A percentile compares a stretch with the other conserved stretches of the same genome.
Evolutionary conservation across 2,888 invertebrate genomes (phyloP).

Genomic region (Nebria brevicollis): DNA sequence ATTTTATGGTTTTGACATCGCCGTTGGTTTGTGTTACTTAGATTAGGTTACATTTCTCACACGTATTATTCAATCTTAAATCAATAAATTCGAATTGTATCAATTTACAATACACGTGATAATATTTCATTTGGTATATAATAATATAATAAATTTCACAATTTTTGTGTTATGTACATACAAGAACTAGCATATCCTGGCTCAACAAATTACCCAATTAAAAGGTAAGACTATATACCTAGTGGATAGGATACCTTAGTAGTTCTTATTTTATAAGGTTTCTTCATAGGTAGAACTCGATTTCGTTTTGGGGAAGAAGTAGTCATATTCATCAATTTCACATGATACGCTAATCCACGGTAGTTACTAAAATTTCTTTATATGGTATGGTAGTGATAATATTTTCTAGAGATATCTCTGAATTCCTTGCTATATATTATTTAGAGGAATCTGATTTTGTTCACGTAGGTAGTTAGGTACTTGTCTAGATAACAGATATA

Average conservation of each 20-base stretch:
- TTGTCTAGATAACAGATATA: no score
- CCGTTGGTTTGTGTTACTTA: no score
- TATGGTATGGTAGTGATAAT: no score
- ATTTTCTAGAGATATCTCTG: no score
- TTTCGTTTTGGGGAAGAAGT: no score
- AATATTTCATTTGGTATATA: background rate
- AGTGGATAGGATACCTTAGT: background rate
- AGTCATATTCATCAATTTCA: no score
- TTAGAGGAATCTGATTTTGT: no score
- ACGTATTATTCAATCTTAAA: slow-evolving; percentile 34
- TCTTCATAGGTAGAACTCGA: background rate
- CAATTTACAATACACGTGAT: background rate
- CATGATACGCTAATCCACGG: no score
- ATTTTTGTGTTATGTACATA: background rate
- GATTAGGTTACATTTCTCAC: slow-evolving; percentile 26
- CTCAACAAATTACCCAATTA: background rate
- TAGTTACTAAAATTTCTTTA: no score
- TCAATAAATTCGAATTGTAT: slow-evolving; percentile 28
- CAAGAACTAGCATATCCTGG: background rate
- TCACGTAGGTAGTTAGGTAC: no score
- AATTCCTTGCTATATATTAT: no score
- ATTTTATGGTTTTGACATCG: no score
- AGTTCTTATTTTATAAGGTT: background rate
- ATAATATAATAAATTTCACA: background rate
- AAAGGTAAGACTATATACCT: background rate